These are phyloP conservation scores for Hirtodrosophila histrioides DNA, from an alignment of 2,888 invertebrate genomes.

Conservation along the genomic window DNA sequence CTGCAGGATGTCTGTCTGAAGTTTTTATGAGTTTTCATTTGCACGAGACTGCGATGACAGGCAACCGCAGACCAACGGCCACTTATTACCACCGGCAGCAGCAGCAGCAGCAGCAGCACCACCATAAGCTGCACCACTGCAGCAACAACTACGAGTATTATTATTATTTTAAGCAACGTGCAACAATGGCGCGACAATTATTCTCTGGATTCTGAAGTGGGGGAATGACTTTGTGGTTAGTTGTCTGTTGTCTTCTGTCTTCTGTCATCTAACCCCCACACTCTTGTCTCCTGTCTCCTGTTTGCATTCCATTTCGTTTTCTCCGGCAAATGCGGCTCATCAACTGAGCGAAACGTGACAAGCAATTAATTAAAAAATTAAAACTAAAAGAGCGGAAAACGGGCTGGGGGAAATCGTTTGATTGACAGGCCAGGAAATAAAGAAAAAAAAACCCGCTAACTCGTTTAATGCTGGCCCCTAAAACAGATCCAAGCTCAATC, in stretches of 20 bases:
- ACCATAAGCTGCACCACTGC: conserved; percentile 6
- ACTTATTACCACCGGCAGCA: conserved; percentile 51
- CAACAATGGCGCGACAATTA: conserved; percentile 75
- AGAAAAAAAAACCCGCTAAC: conserved; percentile 18
- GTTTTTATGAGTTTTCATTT: conserved; percentile 73
- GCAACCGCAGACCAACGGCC: conserved; percentile 71
- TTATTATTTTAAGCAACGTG: conserved; percentile 72
- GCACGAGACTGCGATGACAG: conserved; percentile 45
- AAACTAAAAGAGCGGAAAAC: conserved; percentile 29
- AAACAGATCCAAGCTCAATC: conserved; percentile 31
- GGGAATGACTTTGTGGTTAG: conserved; percentile 47
- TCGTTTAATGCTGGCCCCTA: conserved; percentile 25
- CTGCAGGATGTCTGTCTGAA: conserved; percentile 45
- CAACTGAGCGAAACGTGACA: conserved; percentile 67
- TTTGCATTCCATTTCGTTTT: conserved; percentile 68
- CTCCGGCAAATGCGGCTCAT: conserved; percentile 53
- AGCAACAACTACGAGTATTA: conserved; percentile 24
- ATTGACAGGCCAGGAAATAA: conserved; percentile 35
- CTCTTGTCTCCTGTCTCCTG: neutral
- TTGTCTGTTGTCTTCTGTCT: conserved; percentile 16
- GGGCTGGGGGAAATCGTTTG: conserved; percentile 21
- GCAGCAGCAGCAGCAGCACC: conserved; percentile 4
- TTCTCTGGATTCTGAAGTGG: conserved; percentile 33
- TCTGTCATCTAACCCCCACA: neutral
- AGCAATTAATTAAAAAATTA: conserved; percentile 79